Percentiles rank a stretch among this genome's conserved stretches.
These are phyloP conservation scores for Lathronympha strigana DNA, from an alignment of 2,888 invertebrate species.

Conservation along the genomic window DNA sequence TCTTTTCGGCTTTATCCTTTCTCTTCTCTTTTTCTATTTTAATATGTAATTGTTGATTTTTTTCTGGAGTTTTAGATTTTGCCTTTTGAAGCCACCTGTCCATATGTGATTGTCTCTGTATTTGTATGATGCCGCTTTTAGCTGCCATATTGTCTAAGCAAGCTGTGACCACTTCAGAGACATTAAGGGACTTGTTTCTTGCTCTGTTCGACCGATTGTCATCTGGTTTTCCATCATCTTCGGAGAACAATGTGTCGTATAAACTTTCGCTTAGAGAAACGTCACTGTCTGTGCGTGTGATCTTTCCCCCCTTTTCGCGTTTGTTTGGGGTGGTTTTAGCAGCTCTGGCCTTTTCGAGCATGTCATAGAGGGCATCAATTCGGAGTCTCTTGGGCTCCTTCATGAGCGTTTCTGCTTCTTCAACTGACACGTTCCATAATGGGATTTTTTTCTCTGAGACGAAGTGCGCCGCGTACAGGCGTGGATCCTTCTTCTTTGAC, in stretches of 20 bases:
- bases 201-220: constrained; percentile 62
- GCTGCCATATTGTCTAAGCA: constrained; percentile 80
- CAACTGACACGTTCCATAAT: constrained; percentile 89
- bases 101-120: constrained; percentile 80
- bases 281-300: constrained; percentile 73
- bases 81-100: constrained; percentile 81
- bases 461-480: constrained; percentile 78
- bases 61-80: constrained; percentile 79
- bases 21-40: constrained; percentile 43
- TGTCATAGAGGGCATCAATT: constrained; percentile 77
- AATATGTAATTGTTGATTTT: constrained; percentile 56
- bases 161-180: constrained; percentile 78
- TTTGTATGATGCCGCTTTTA: constrained; percentile 77
- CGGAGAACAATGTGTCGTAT: constrained; percentile 76
- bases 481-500: constrained; percentile 82
- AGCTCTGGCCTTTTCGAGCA: constrained; percentile 60
- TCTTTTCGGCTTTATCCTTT: constrained; percentile 41
- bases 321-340: constrained; percentile 56
- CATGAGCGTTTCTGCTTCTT: constrained; percentile 89
- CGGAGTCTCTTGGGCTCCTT: constrained; percentile 83
- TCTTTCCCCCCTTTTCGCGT: constrained; percentile 61
- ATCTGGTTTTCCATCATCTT: constrained; percentile 66
- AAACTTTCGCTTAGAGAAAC: constrained; percentile 78
- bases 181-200: constrained; percentile 70
- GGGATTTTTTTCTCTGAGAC: constrained; percentile 80